Evolutionary conservation across 2,888 invertebrate genomes (phyloP).

Genomic region (Odontocolon sp.): DNA sequence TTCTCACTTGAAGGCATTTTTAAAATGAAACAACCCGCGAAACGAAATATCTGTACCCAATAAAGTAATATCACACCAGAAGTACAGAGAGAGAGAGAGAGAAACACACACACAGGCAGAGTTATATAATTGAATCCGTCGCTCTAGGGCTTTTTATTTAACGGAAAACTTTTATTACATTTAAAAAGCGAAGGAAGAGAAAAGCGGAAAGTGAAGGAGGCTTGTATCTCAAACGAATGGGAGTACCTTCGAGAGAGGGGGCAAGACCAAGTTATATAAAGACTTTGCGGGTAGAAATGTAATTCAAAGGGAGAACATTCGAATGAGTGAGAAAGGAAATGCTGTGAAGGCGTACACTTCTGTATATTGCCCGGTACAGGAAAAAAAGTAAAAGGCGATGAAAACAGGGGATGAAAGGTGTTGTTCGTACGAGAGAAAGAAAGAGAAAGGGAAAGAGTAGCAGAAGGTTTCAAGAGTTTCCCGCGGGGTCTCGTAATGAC

Average conservation of each 20-base stretch:
- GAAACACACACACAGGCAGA: no score
- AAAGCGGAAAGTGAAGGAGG: background rate
- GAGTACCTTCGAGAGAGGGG: background rate
- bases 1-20: no score
- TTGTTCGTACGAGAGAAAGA: slow-evolving; percentile 1
- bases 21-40: no score
- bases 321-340: background rate
- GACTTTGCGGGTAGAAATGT: background rate
- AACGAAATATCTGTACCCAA: no score
- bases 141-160: background rate
- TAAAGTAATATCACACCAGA: no score
- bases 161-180: background rate
- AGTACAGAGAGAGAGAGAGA: no score
- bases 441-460: slow-evolving; percentile 5
- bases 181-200: background rate
- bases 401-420: background rate
- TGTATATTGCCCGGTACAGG: background rate
- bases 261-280: background rate
- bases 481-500: slow-evolving; percentile 17
- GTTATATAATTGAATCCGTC: background rate
- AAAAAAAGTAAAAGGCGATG: background rate
- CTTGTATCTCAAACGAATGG: background rate
- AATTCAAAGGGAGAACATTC: background rate
- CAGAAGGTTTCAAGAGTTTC: slow-evolving; percentile 21
- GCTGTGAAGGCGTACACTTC: background rate